Base-by-base conservation (phyloP, 2,888 invertebrate genomes). In the Hydrotaea cyrtoneurina region DNA sequence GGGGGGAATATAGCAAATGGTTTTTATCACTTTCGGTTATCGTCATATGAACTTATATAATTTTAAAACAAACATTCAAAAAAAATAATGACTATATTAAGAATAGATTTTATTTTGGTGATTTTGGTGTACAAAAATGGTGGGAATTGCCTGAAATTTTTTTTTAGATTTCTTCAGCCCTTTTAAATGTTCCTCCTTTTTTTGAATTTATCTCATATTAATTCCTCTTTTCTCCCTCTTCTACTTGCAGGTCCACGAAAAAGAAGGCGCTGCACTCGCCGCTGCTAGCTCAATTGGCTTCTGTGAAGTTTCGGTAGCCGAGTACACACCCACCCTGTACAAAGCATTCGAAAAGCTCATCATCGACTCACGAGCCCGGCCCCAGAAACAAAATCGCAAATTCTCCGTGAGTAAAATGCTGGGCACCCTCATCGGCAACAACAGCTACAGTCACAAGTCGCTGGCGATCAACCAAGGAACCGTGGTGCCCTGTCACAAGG, bases 361-460 rank as follows among this genome's bases (percentile, higher is more conserved):
- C 39, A 94, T 94, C 83, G 96, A 96, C 89, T 95, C 95, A 82
- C 94, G 95, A 83, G 93, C 93, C 21, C 93, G 91, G 17, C 90
- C 94, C 46, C 94, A 94, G 88, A 94, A 95, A 88, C 94, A 95
- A 87, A 86, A 87, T 83, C 93, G 96, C 87, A 96, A 96, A 91
- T 96, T 96, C 92, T 96, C 96, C 80, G 96, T 96, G 55, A 95
- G 95, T 39, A 96, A 96, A 92, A 96, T 96, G 96, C 94, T 96
- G 85, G 96, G 90, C 74, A 90, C 89, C 43, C 85, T 90, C 57
- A 90, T 90, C 76, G 90, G 90, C 43, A 89, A 87, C 50, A 89
- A 86, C 74, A 88, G 87, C 77, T 88, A 86, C 62, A 86, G 83
- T 62, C 85, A 91, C 17, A 86, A 92, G 26, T 91, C 92, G 74